These are phyloP conservation scores for Archocentrus centrarchus DNA, from an alignment of 2,113 vertebrate genomes.

Conservation along the genomic window DNA sequence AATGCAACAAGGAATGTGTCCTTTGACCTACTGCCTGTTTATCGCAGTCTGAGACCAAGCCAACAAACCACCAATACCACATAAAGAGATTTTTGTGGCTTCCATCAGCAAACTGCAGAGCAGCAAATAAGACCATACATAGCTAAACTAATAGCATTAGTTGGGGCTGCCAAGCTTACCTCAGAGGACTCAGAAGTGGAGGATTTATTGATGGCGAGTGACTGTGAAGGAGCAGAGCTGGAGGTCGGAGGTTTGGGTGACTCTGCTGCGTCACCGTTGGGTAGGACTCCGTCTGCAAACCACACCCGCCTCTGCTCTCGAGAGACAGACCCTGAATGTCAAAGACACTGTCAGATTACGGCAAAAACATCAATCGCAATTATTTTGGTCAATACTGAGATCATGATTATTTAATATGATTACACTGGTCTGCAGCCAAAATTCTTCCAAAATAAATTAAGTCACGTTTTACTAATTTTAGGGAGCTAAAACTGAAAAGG, in stretches of 20 bases:
- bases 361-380: not conserved
- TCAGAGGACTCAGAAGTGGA: constrained; percentile 83
- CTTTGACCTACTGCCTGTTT: constrained; percentile 34
- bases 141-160: constrained; percentile 30
- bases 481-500: not conserved
- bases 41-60: not conserved
- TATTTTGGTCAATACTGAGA: not conserved
- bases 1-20: constrained; percentile 27
- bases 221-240: constrained; percentile 83
- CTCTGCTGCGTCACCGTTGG: constrained; percentile 93
- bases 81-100: constrained; percentile 47
- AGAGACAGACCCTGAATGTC: constrained; percentile 76
- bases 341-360: not conserved
- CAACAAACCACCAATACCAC: constrained; percentile 13
- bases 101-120: not conserved
- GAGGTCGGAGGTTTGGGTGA: constrained; percentile 86
- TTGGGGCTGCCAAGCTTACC: constrained; percentile 71
- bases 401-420: not conserved
- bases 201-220: constrained; percentile 81
- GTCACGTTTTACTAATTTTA: not conserved
- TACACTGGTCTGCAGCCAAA: not conserved
- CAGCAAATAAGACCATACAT: constrained; percentile 13
- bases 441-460: not conserved
- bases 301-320: constrained; percentile 96
- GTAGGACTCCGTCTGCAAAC: constrained; percentile 96